A percentile compares a stretch with the other conserved stretches of the same genome.
These are phyloP conservation scores for Vesta saturnalis DNA, from an alignment of 2,888 invertebrate species.

Conservation along the genomic window DNA sequence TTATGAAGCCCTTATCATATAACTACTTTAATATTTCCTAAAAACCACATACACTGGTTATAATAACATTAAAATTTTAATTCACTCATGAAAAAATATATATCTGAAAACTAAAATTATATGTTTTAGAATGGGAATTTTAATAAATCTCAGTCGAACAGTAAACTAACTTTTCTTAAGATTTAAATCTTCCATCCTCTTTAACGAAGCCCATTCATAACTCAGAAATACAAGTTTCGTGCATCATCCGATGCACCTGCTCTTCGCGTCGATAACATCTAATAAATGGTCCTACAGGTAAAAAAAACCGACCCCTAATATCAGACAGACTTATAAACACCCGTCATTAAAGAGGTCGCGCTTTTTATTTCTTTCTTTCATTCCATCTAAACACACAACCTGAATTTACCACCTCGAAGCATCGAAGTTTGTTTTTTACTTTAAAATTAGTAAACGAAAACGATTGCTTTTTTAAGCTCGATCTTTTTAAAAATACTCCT, in stretches of 20 bases:
- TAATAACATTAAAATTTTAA: too few species aligned
- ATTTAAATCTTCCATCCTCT: background rate
- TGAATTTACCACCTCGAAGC: background rate
- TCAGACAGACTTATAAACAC: background rate
- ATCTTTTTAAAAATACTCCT: too few species aligned
- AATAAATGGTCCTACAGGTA: conserved; percentile 4
- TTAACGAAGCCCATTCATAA: background rate
- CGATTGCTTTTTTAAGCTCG: too few species aligned
- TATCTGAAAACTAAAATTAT: background rate
- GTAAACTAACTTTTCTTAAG: background rate
- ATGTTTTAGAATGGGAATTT: background rate
- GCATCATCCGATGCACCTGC: conserved; percentile 17
- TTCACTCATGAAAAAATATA: too few species aligned
- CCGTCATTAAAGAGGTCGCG: background rate
- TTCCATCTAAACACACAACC: too few species aligned
- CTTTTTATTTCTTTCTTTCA: too few species aligned
- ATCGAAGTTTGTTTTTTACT: too few species aligned
- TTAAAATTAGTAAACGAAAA: too few species aligned
- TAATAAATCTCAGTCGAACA: background rate
- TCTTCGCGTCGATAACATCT: conserved; percentile 9
- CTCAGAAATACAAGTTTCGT: background rate
- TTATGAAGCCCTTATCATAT: too few species aligned
- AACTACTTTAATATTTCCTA: too few species aligned
- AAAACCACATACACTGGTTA: too few species aligned
- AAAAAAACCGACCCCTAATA: background rate